Percentiles rank a stretch among this genome's conserved stretches.
Evolutionary conservation across 2,797 vertebrate species (phyloP).

Genomic region (Octomys mimax): DNA sequence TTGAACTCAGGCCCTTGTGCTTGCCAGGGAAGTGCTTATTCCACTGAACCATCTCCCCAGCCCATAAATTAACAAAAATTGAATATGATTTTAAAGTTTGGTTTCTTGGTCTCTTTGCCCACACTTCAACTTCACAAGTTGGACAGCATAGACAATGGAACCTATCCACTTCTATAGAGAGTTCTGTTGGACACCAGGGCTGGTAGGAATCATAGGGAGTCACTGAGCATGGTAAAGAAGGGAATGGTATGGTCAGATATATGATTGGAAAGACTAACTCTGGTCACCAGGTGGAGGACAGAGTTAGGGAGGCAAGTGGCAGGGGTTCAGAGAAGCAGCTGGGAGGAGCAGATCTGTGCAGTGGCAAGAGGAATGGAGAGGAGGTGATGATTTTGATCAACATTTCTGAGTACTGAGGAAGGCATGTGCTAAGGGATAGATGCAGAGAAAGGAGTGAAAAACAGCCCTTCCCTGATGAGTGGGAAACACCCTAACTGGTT

Average conservation of each 20-base stretch:
- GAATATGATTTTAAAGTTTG: neutral
- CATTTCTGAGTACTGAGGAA: neutral
- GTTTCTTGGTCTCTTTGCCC: neutral
- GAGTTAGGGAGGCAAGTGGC: neutral
- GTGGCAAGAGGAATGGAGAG: neutral
- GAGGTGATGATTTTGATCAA: neutral
- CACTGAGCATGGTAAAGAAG: neutral
- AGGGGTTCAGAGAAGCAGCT: neutral
- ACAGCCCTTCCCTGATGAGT: neutral
- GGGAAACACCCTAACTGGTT: neutral
- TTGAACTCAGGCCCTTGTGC: no score
- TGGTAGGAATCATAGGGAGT: neutral
- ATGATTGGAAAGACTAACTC: neutral
- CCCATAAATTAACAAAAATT: neutral
- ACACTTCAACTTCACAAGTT: neutral
- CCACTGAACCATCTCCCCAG: no score
- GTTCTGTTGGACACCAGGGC: neutral
- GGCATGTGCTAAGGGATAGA: neutral
- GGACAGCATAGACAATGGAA: neutral
- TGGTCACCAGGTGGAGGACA: neutral
- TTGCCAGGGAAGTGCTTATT: no score
- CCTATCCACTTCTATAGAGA: neutral
- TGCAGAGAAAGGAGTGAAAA: neutral
- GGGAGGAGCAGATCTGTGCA: neutral
- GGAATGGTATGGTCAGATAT: accelerated